Percentiles rank a stretch among this genome's conserved stretches.
Conservation (phyloP, 1,140 invertebrate genomes). For the Anadara kagoshimensis region DNA sequence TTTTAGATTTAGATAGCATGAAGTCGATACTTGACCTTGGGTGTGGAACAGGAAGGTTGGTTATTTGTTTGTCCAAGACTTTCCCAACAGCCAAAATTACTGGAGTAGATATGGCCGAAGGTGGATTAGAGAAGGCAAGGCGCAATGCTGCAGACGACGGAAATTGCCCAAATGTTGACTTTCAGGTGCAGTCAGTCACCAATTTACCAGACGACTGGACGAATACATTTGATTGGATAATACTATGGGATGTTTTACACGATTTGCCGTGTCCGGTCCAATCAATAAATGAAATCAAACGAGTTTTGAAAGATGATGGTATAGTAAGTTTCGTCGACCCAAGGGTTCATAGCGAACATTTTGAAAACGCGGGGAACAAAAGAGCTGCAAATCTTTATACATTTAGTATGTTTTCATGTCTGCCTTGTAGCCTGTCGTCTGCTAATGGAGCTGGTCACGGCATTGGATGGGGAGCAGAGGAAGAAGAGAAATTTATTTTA, state of each 20-base stretch:
- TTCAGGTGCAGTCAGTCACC: neutral
- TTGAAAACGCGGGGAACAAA: slow-evolving; percentile 1
- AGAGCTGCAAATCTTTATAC: neutral
- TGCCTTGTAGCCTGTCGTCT: slow-evolving; percentile 24
- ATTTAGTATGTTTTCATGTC: slow-evolving; percentile 28
- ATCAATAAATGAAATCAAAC: slow-evolving; percentile 10
- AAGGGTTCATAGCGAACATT: slow-evolving; percentile 6
- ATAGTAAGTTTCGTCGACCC: slow-evolving; percentile 18
- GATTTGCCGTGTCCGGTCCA: slow-evolving; percentile 19
- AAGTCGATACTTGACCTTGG: slow-evolving; percentile 9
- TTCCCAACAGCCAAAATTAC: neutral
- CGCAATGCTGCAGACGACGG: neutral
- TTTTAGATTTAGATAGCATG: neutral
- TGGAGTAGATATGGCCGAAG: slow-evolving; percentile 2
- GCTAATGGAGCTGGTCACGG: slow-evolving; percentile 12
- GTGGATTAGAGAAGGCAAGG: slow-evolving; percentile 1
- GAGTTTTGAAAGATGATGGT: slow-evolving; percentile 25
- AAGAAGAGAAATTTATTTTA: slow-evolving; percentile 6
- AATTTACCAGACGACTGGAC: neutral
- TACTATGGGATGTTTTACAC: slow-evolving; percentile 27
- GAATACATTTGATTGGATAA: slow-evolving; percentile 23
- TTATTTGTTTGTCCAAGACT: neutral
- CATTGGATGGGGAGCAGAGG: slow-evolving; percentile 26
- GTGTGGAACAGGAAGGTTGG: slow-evolving; percentile 14
- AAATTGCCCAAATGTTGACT: slow-evolving; percentile 3